Evolutionary conservation across 1,140 invertebrate genomes (phyloP), one percentile per base, ranked within the genome.

Genomic region (Streblospio benedicti): DNA sequence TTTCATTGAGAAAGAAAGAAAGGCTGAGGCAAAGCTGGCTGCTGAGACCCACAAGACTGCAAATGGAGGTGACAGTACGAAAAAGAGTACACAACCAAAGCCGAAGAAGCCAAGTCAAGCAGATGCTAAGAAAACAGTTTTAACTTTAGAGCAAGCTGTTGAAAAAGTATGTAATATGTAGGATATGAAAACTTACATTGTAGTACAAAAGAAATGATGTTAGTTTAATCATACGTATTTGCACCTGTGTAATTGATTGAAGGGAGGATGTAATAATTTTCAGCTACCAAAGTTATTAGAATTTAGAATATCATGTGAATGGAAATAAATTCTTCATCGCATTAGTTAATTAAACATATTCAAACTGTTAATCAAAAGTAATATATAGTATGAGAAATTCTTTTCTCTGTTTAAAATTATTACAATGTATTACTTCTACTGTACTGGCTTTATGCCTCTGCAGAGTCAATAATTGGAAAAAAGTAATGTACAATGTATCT

Each of bases 1-100:
- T 18, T 76, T 78, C 54, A 28, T 71, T 23, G 67, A 66, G 44
- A 66, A 69, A 50, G 72, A 74, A 31, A 50, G 60, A 23, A 59
- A 64, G 49, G 51, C 61, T 43, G 59, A 62, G 57, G 55, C 33
- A 35, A 64, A 61, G 47, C 30, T 55, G 57, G 61, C 57, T 54
- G 49, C 56, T 27, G 61, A 60, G 16, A 69, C 61, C 25, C 52
- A 61, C 12, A 16, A 16, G 43, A 33, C 59, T 2, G 65, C 57
- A 25, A 45, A 52, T 23, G 60, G 64, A 58, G 58, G 38, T 56
- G 59, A 43, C 30, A 56, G 16, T 12, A 63, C 57, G n/a, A 71
- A 66, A 54, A 65, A 65, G 38, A 41, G 57, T 28, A 55, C 35
- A 23, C 50, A 57, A 23, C 58, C 53, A 20, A 68, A 67, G 53